A percentile compares a stretch with the other conserved stretches of the same genome.
Conservation (phyloP, 2,113 vertebrate genomes). For the Pelecanus crispus region DNA sequence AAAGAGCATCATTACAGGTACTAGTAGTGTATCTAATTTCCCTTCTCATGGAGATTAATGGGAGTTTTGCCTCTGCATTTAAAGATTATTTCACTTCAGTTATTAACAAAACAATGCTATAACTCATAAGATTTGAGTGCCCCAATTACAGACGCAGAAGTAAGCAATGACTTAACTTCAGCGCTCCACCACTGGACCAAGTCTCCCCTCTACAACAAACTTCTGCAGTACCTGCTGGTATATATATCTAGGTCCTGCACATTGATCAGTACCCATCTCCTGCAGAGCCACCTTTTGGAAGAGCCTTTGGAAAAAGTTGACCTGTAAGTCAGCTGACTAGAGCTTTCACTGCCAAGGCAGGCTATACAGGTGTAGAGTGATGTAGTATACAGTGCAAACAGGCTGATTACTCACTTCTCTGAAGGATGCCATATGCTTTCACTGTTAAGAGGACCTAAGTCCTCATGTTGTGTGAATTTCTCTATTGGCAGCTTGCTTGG, state of each 20-base stretch:
- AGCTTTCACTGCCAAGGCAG: neutral
- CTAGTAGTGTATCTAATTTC: neutral
- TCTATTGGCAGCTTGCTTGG: neutral
- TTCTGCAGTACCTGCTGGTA: neutral
- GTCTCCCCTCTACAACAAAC: neutral
- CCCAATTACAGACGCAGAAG: neutral
- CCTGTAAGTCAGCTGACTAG: neutral
- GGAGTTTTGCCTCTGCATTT: neutral
- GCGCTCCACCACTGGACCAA: neutral
- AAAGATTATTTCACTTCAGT: neutral
- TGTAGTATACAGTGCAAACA: neutral
- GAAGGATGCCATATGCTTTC: neutral
- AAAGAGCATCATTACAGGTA: neutral
- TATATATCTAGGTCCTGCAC: neutral
- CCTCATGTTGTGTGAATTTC: neutral
- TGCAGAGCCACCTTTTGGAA: neutral
- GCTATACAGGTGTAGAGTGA: neutral
- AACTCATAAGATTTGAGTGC: fast-evolving
- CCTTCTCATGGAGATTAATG: neutral
- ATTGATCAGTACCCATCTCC: neutral
- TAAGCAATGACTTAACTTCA: neutral
- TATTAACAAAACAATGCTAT: neutral
- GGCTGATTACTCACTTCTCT: neutral
- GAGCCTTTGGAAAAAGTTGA: neutral
- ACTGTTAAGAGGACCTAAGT: neutral